A percentile compares a stretch with the other conserved stretches of the same genome.
Evolutionary conservation across 2,113 vertebrate species (phyloP).

Genomic region (Atractosteus spatula): DNA sequence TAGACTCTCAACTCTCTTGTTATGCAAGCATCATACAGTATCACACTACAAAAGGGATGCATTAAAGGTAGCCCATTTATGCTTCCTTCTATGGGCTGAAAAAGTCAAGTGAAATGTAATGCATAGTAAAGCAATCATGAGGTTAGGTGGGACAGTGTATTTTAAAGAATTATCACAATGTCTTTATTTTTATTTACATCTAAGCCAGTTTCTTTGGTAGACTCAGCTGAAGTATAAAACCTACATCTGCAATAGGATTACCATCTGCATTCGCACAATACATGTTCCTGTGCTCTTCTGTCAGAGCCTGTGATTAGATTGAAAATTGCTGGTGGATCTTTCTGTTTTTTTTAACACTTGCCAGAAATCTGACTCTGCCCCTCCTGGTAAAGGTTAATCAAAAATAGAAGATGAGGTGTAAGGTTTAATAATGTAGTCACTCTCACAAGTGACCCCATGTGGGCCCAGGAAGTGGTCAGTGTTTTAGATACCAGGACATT

Average conservation of each 20-base stretch:
- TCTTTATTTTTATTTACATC: constrained; percentile 23
- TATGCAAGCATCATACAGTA: constrained; percentile 3
- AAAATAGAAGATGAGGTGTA: constrained; percentile 51
- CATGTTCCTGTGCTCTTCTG: constrained; percentile 16
- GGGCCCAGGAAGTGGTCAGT: constrained; percentile 42
- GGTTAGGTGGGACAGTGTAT: constrained; percentile 59
- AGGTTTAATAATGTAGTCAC: constrained; percentile 53
- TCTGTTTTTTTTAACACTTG: constrained; percentile 22
- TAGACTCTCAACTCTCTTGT: constrained; percentile 43
- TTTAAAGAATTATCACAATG: constrained; percentile 29
- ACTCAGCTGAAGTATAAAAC: constrained; percentile 61
- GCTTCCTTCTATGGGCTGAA: constrained; percentile 14
- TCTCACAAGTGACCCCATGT: constrained; percentile 55
- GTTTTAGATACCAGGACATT: constrained; percentile 52
- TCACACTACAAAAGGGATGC: constrained; percentile 5
- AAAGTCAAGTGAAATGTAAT: constrained; percentile 51
- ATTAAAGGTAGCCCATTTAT: constrained; percentile 20
- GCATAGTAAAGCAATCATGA: constrained; percentile 56
- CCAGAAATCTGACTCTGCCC: constrained; percentile 15
- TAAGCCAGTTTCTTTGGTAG: constrained; percentile 47
- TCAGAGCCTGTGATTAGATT: constrained; percentile 37
- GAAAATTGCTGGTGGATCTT: constrained; percentile 20
- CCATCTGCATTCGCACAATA: constrained; percentile 50
- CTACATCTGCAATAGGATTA: constrained; percentile 55
- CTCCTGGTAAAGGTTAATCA: constrained; percentile 54